These are phyloP conservation scores for Pachydiplax longipennis DNA, from an alignment of 2,888 invertebrate genomes.

Conservation along the genomic window DNA sequence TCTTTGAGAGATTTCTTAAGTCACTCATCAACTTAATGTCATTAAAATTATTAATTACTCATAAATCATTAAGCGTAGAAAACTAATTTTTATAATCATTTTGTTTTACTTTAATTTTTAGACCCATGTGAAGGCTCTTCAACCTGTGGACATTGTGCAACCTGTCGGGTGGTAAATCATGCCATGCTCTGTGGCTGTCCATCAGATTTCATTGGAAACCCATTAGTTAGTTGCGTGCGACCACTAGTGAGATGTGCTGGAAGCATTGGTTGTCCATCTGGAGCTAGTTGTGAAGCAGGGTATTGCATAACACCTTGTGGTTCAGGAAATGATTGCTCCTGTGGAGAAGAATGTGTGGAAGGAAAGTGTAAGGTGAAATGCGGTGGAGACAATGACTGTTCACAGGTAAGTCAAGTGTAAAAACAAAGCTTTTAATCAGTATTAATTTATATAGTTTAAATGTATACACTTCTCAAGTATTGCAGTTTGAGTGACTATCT, in stretches of 20 bases:
- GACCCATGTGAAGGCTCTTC: conserved; percentile 79
- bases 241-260: conserved; percentile 71
- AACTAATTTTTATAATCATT: no score
- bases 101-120: conserved; percentile 56
- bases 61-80: no score
- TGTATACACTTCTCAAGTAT: no score
- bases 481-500: no score
- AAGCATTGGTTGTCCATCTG: conserved; percentile 60
- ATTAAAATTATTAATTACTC: no score
- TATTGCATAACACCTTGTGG: conserved; percentile 78
- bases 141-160: conserved; percentile 84
- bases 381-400: conserved; percentile 70
- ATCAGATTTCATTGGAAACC: conserved; percentile 80
- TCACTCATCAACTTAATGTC: no score
- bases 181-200: conserved; percentile 87
- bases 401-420: conserved; percentile 56
- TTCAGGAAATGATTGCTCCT: conserved; percentile 73
- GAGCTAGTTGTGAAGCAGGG: conserved; percentile 68
- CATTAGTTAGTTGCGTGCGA: conserved; percentile 77
- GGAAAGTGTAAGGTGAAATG: conserved; percentile 80
- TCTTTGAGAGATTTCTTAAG: no score
- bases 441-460: no score
- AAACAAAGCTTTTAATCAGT: background rate
- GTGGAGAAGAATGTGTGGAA: conserved; percentile 79
- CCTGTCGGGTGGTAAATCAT: conserved; percentile 83